Conservation (phyloP, 2,113 vertebrate genomes). For the Platichthys flesus region DNA sequence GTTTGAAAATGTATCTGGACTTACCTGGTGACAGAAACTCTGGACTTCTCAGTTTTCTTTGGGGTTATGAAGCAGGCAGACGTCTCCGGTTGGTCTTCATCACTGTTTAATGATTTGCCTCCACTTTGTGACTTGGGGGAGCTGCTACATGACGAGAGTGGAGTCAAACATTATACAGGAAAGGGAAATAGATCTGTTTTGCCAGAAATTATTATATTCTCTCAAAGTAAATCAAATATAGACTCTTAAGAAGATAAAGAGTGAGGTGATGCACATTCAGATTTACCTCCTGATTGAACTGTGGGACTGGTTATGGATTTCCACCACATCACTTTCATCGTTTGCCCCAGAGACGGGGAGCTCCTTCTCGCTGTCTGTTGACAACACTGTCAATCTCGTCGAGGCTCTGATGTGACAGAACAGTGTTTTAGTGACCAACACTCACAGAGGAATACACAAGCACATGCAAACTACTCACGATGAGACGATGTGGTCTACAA, state of each 20-base stretch:
- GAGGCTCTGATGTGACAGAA: constrained; percentile 23
- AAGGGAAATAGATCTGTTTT: neutral
- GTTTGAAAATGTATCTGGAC: neutral
- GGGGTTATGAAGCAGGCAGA: constrained; percentile 5
- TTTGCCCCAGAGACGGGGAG: neutral
- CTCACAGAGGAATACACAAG: neutral
- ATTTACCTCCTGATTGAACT: constrained; percentile 23
- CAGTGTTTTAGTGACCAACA: neutral
- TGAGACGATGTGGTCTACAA: no score
- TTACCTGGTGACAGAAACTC: neutral
- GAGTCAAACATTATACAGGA: neutral
- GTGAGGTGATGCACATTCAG: neutral
- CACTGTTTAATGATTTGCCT: constrained; percentile 44
- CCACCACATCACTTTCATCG: neutral
- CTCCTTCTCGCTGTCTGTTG: constrained; percentile 31
- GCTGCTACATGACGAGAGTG: constrained; percentile 11
- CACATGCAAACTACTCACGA: no score
- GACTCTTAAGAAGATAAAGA: neutral
- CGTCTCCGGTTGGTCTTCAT: constrained; percentile 42
- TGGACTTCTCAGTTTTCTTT: constrained; percentile 9
- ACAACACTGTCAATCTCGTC: neutral
- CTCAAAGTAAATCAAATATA: neutral
- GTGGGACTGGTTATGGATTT: neutral
- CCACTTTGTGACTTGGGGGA: neutral
- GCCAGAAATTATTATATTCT: neutral